Evolutionary conservation across 2,888 invertebrate species (phyloP).

Genomic region (Zonitis immaculata): DNA sequence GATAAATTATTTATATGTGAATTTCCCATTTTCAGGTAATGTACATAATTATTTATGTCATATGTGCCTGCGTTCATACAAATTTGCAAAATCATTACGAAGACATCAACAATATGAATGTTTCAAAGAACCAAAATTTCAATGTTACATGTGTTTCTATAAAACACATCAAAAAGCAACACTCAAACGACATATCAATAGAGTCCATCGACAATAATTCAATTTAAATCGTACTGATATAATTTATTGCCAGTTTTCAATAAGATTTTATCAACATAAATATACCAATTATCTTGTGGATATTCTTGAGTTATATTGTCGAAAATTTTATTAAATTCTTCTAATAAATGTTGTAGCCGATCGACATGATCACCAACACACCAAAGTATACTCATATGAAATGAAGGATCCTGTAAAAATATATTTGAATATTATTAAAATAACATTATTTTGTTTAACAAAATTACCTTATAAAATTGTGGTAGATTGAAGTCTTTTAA

Average conservation of each 20-base stretch:
- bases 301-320: constrained; percentile 41
- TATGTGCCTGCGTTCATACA: constrained; percentile 32
- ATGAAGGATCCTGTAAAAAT: constrained; percentile 64
- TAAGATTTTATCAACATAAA: constrained; percentile 54
- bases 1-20: too few relatives aligned
- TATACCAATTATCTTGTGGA: constrained; percentile 48
- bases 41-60: constrained; percentile 17
- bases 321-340: constrained; percentile 51
- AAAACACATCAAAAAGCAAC: constrained; percentile 21
- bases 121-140: constrained; percentile 32
- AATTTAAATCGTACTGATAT: constrained; percentile 52
- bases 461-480: constrained; percentile 68
- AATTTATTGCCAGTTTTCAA: constrained; percentile 75
- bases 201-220: constrained; percentile 11
- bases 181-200: constrained; percentile 13
- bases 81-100: constrained; percentile 34
- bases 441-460: background rate
- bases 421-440: background rate
- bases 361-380: constrained; percentile 62
- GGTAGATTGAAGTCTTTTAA: constrained; percentile 71
- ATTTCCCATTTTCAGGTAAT: background rate
- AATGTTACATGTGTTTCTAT: constrained; percentile 19
- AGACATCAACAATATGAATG: constrained; percentile 36
- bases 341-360: constrained; percentile 50
- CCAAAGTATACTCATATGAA: constrained; percentile 83